Percentiles rank a stretch among this genome's conserved stretches.
These are phyloP conservation scores for Calameuta idolon DNA, from an alignment of 2,888 invertebrate species.

Conservation along the genomic window DNA sequence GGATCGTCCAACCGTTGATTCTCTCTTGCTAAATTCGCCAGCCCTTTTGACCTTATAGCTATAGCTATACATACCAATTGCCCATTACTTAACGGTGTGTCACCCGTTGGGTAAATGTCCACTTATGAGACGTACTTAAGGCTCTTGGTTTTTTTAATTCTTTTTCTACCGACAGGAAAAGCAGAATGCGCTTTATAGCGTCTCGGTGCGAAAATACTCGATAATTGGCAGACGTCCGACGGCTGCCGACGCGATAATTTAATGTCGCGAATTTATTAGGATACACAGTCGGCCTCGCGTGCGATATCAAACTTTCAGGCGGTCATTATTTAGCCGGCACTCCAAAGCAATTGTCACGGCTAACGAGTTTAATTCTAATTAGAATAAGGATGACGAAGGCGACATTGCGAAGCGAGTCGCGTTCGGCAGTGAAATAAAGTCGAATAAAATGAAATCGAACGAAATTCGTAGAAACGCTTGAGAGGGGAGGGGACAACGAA, in stretches of 20 bases:
- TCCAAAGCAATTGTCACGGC: conserved; percentile 24
- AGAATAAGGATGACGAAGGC: conserved; percentile 8
- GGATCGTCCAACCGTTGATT: not conserved
- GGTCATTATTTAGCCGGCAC: conserved; percentile 38
- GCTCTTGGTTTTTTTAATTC: no score
- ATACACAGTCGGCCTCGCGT: conserved; percentile 15
- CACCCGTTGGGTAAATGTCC: no score
- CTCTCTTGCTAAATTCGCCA: not conserved
- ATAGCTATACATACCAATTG: no score
- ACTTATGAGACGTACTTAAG: no score
- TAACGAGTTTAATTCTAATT: conserved; percentile 52
- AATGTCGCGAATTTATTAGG: conserved; percentile 48
- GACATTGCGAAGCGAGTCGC: not conserved
- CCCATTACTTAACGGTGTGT: no score
- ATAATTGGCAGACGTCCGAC: conserved; percentile 59
- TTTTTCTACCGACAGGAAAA: not conserved
- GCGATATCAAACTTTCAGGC: conserved; percentile 54
- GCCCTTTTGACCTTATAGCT: not conserved
- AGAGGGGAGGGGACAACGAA: not conserved
- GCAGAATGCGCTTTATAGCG: not conserved
- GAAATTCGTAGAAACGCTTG: not conserved
- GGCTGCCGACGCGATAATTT: conserved; percentile 54
- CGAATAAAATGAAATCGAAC: not conserved
- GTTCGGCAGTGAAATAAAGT: not conserved
- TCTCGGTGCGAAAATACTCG: conserved; percentile 16